Conservation (phyloP, 2,888 invertebrate species). For the Hirtodrosophila confusa region DNA sequence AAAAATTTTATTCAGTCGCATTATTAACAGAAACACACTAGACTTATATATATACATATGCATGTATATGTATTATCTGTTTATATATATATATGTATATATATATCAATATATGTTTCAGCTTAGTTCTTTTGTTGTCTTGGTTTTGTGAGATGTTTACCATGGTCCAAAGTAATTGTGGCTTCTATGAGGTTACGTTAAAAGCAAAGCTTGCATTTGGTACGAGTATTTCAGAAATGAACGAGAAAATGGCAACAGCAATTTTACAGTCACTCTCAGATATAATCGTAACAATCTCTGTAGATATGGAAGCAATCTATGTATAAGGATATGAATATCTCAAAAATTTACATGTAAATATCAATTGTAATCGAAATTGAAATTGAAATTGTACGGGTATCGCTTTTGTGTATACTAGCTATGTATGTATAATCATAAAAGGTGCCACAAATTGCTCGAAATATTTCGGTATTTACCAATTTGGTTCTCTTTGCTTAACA, state of each 20-base stretch:
- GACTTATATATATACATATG: slow-evolving; percentile 39
- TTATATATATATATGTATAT: slow-evolving; percentile 35
- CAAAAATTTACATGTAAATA: background rate
- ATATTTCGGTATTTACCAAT: no score
- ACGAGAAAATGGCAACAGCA: background rate
- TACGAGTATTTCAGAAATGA: no score
- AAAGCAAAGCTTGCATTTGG: slow-evolving; percentile 23
- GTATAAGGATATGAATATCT: slow-evolving; percentile 10
- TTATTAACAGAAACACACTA: slow-evolving; percentile 60
- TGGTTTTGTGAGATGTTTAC: slow-evolving; percentile 51
- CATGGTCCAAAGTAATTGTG: slow-evolving; percentile 62
- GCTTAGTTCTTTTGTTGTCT: slow-evolving; percentile 36
- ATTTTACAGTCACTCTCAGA: background rate
- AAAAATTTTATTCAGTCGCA: slow-evolving; percentile 75
- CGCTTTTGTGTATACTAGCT: slow-evolving; percentile 20
- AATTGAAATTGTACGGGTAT: slow-evolving; percentile 14
- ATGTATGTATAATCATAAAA: slow-evolving; percentile 21
- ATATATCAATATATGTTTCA: slow-evolving; percentile 26
- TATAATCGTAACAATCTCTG: no score
- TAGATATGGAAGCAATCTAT: no score
- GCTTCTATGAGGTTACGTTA: slow-evolving; percentile 16
- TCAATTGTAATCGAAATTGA: slow-evolving; percentile 27
- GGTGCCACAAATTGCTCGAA: slow-evolving; percentile 26
- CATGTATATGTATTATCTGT: slow-evolving; percentile 24
- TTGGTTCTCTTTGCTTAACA: no score